Conservation (phyloP, 2,797 vertebrate genomes). For the Notamacropus eugenii region DNA sequence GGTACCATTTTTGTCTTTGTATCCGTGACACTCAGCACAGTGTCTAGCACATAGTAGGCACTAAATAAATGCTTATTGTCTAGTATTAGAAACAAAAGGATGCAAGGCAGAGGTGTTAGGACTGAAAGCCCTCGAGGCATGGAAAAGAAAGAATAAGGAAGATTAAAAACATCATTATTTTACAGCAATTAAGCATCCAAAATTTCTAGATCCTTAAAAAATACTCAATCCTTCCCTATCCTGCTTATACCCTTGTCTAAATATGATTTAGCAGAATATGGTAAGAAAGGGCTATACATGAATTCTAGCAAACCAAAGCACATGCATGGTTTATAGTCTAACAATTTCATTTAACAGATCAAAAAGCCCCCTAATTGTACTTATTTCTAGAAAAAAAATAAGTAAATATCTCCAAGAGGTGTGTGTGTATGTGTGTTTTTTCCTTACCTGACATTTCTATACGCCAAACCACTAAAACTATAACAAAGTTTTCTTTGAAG, state of each 20-base stretch:
- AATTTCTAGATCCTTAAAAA: background rate
- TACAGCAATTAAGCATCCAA: background rate
- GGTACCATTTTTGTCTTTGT: background rate
- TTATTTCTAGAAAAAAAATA: background rate
- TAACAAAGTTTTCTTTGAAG: conserved; percentile 2
- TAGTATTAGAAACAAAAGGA: background rate
- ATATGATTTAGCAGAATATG: background rate
- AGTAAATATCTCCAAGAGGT: background rate
- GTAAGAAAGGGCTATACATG: background rate
- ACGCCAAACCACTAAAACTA: background rate
- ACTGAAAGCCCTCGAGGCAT: background rate
- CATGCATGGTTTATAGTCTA: background rate
- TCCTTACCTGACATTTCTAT: background rate
- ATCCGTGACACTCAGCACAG: background rate
- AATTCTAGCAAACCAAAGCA: background rate
- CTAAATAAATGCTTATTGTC: background rate
- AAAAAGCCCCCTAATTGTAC: background rate
- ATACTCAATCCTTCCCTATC: background rate
- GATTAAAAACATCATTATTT: background rate
- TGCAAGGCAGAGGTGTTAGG: background rate
- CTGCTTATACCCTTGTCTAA: background rate
- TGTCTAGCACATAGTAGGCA: background rate
- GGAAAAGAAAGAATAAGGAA: background rate
- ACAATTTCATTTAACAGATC: background rate
- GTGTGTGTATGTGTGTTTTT: background rate